Base-by-base conservation (phyloP, 1,140 invertebrate genomes). In the Episyrphus balteatus region DNA sequence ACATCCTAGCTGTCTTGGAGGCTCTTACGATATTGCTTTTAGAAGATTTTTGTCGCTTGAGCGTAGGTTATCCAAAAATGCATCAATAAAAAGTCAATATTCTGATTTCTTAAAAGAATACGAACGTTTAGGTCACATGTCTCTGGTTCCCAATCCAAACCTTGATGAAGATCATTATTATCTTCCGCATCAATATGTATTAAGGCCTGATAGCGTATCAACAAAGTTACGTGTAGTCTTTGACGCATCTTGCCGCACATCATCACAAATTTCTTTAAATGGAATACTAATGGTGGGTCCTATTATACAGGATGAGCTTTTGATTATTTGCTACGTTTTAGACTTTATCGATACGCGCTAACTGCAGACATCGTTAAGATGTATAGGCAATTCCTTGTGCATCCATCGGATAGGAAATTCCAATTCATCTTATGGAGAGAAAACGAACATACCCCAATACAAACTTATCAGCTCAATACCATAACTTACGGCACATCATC, bases 381-480 rank as follows among this genome's bases (percentile, higher is more conserved):
- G 69, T 75, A 69, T 45, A 47, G 70, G 7, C 68, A 71, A 52
- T 56, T 72, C 17, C 26, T 49, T 45, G 51, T 73, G 12, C 41
- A 65, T 50, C 21, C 49, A 21, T 46, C 55, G 6, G 55, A 71
- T 48, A 46, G 53, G 10, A 53, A 66, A 26, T 66, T 60, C 39
- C 69, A 74, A 49, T 49, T 58, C 40, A 73, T 75, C 15, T 32
- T 74, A 8, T 75, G 72, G 68, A 51, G 66, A 44, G 21, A 31
- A 46, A 14, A 38, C 48, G 15, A 5, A 30, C 21, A 26, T 26
- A 26, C 3, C 21, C 8, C 3, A 5, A 51, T 71, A 32, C 49
- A 57, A 39, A 53, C 55, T 13, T 51, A 51, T 33, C 30, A 51
- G n/a, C 11, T 48, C 2, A 51, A 47, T 11, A 54, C 47, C 9